Percentiles rank a stretch among this genome's conserved stretches.
phyloP scores from a whole-genome alignment of 1,140 invertebrate species.

The Rhynchophorus ferrugineus region DNA sequence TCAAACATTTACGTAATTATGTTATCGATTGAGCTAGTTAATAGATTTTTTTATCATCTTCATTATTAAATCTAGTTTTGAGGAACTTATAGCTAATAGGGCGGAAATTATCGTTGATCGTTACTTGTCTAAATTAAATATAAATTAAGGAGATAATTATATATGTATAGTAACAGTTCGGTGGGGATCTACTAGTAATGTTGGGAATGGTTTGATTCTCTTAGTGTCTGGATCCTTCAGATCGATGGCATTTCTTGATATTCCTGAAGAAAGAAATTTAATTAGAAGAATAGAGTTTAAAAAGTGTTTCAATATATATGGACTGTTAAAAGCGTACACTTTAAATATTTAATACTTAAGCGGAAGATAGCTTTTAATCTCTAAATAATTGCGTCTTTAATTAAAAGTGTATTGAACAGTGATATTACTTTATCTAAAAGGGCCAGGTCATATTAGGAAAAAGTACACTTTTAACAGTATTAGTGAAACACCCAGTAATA shows the following conservation, averaged over 20 bases:
- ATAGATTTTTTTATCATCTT: background rate
- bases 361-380: no score
- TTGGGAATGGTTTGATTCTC: background rate
- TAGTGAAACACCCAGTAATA: no score
- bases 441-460: no score
- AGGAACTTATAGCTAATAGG: constrained; percentile 35
- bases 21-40: background rate
- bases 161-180: constrained; percentile 11
- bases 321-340: no score
- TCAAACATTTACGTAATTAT: background rate
- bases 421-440: no score
- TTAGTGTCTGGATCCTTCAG: constrained; percentile 11
- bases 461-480: no score
- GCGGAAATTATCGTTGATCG: constrained; percentile 24
- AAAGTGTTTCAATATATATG: background rate
- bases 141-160: constrained; percentile 4
- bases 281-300: constrained; percentile 1
- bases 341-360: no score
- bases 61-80: constrained; percentile 17
- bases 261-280: constrained; percentile 28
- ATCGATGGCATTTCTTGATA: constrained; percentile 33
- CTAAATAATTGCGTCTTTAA: no score
- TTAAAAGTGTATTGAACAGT: no score
- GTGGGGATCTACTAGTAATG: background rate
- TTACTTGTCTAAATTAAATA: constrained; percentile 19